These are phyloP conservation scores for Amiota communis DNA, from an alignment of 2,888 invertebrate genomes.

Conservation along the genomic window DNA sequence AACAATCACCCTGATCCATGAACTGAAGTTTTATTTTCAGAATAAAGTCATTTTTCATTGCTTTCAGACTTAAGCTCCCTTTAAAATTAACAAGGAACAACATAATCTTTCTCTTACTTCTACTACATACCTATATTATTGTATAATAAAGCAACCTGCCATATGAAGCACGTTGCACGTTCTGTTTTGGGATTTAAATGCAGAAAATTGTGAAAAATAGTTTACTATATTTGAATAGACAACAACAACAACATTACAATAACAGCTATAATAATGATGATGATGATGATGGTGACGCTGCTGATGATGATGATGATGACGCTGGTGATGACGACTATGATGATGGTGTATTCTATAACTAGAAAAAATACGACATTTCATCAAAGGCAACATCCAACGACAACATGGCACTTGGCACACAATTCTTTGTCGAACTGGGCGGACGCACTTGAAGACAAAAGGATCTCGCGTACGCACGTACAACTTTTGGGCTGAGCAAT, in stretches of 20 bases:
- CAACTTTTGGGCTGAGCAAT: background rate
- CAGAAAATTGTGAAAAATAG: slow-evolving; percentile 20
- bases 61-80: too few relatives aligned
- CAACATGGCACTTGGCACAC: too few relatives aligned
- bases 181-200: slow-evolving; percentile 21
- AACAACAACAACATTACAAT: background rate
- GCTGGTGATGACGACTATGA: background rate
- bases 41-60: too few relatives aligned
- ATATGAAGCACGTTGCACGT: slow-evolving; percentile 15
- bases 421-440: too few relatives aligned
- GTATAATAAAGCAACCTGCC: too few relatives aligned
- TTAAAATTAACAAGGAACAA: too few relatives aligned
- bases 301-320: too few relatives aligned
- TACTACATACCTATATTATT: too few relatives aligned
- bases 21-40: too few relatives aligned
- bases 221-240: background rate
- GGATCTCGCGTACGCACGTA: slow-evolving; percentile 28
- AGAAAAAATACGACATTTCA: background rate
- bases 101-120: too few relatives aligned
- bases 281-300: background rate
- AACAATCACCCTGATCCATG: too few relatives aligned
- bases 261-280: too few relatives aligned
- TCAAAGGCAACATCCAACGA: background rate
- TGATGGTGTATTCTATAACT: background rate
- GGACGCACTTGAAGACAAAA: slow-evolving; percentile 18